Percentiles rank a stretch among this genome's conserved stretches.
Conservation (phyloP, 2,888 invertebrate species). For the Apoda limacodes region DNA sequence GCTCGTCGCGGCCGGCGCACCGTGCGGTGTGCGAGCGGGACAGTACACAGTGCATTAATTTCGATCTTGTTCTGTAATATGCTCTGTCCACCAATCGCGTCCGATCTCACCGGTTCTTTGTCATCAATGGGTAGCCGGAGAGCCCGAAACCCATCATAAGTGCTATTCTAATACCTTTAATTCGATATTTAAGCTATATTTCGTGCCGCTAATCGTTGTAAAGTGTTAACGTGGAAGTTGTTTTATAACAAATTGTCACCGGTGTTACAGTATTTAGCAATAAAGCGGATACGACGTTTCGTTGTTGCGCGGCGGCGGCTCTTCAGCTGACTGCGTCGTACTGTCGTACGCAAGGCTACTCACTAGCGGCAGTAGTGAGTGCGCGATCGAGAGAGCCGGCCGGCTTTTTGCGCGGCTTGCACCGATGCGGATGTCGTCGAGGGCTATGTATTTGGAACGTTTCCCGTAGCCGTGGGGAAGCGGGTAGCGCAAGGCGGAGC, state of each 20-base stretch:
- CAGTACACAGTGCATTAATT: slow-evolving; percentile 49
- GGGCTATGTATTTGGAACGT: slow-evolving; percentile 49
- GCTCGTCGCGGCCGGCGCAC: slow-evolving; percentile 15
- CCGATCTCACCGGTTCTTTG: slow-evolving; percentile 74
- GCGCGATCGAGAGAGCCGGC: slow-evolving; percentile 42
- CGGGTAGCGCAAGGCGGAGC: slow-evolving; percentile 12
- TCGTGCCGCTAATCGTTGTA: slow-evolving; percentile 21
- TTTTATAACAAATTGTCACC: slow-evolving; percentile 17
- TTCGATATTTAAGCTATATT: slow-evolving; percentile 35
- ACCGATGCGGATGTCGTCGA: slow-evolving; percentile 46
- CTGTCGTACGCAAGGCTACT: slow-evolving; percentile 67
- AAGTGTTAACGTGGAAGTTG: slow-evolving; percentile 16
- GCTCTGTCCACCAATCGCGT: slow-evolving; percentile 72
- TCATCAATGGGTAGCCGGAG: slow-evolving; percentile 78
- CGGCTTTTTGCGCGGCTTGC: slow-evolving; percentile 34
- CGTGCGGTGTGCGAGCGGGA: slow-evolving; percentile 36
- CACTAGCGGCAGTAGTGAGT: slow-evolving; percentile 57
- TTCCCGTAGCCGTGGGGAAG: slow-evolving; percentile 43
- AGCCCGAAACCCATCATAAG: slow-evolving; percentile 69
- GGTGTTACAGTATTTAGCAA: slow-evolving; percentile 34
- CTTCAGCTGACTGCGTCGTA: slow-evolving; percentile 70
- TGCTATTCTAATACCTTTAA: slow-evolving; percentile 43
- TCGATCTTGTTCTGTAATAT: slow-evolving; percentile 61
- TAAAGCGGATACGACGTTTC: slow-evolving; percentile 45
- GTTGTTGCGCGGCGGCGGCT: slow-evolving; percentile 51